Percentiles rank a stretch among this genome's conserved stretches.
These are phyloP conservation scores for Bursaphelenchus okinawaensis DNA, from an alignment of 2,888 invertebrate genomes.

Conservation along the genomic window DNA sequence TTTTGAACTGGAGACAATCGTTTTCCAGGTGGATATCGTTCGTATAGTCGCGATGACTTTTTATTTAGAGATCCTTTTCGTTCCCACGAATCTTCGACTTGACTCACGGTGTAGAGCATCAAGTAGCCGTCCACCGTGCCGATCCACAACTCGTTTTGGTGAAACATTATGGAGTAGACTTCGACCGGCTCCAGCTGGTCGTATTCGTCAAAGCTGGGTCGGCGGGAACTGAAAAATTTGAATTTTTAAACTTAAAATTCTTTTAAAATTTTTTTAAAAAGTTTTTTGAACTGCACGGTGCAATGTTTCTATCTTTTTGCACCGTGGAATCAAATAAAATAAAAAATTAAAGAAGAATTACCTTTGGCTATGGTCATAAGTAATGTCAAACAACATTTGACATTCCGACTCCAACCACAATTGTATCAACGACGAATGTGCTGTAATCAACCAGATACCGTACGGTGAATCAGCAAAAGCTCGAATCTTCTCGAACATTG, in stretches of 20 bases:
- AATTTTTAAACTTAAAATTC: neutral
- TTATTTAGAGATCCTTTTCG: neutral
- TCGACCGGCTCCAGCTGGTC: conserved; percentile 53
- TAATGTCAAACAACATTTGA: conserved; percentile 61
- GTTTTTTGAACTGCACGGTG: too few species aligned
- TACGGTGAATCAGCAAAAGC: conserved; percentile 56
- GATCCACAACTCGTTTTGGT: conserved; percentile 60
- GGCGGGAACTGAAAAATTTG: conserved; percentile 17
- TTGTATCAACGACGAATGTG: conserved; percentile 62
- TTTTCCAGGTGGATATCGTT: conserved; percentile 28
- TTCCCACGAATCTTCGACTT: conserved; percentile 8
- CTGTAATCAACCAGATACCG: conserved; percentile 62
- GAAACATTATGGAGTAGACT: conserved; percentile 59
- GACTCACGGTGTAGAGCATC: conserved; percentile 42
- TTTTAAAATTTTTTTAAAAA: too few species aligned
- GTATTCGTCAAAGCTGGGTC: conserved; percentile 35
- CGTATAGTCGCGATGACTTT: neutral
- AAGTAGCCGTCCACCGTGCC: conserved; percentile 62
- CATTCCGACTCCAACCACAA: conserved; percentile 62
- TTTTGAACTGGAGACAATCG: conserved; percentile 32
- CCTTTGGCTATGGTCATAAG: conserved; percentile 55
- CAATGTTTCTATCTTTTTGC: too few species aligned
- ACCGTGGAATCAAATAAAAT: neutral
- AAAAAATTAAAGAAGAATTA: conserved; percentile 1
- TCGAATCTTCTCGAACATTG: conserved; percentile 40